A percentile compares a stretch with the other conserved stretches of the same genome.
Conservation (phyloP, 30 jellyfish, hydroid and myxozoan species). For the Aurelia coerulea region DNA sequence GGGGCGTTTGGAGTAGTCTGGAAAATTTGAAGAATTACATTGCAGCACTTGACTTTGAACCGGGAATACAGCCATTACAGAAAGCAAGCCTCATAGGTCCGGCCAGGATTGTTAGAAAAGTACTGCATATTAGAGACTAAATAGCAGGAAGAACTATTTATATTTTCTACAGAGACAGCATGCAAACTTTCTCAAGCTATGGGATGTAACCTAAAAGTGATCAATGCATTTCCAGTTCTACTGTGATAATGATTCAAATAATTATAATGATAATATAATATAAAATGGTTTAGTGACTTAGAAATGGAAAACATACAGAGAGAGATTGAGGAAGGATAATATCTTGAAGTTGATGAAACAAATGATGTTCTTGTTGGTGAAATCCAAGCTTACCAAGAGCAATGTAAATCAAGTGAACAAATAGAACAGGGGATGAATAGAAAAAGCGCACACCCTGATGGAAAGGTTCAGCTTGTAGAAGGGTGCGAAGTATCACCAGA, state of each 20-base stretch:
- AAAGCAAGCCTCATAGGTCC: too few relatives aligned
- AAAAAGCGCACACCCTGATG: constrained; percentile 41
- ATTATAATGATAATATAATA: too few relatives aligned
- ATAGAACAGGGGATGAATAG: constrained; percentile 21
- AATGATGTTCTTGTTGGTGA: constrained; percentile 29
- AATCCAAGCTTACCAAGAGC: constrained; percentile 11
- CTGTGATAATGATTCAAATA: too few relatives aligned
- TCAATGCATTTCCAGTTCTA: too few relatives aligned
- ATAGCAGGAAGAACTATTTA: not conserved
- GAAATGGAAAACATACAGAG: constrained; percentile 4
- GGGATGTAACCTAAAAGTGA: too few relatives aligned
- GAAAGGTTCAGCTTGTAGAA: constrained; percentile 2
- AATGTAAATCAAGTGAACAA: not conserved
- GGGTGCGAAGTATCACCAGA: constrained; percentile 33
- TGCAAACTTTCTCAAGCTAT: too few relatives aligned
- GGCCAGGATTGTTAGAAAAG: not conserved
- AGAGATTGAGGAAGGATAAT: constrained; percentile 32
- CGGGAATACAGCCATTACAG: too few relatives aligned
- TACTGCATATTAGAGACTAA: not conserved
- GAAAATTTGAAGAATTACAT: too few relatives aligned
- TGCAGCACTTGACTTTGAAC: too few relatives aligned
- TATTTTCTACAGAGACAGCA: too few relatives aligned
- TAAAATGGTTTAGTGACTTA: constrained; percentile 25
- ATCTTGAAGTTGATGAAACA: constrained; percentile 35
- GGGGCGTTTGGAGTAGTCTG: too few relatives aligned